These are phyloP conservation scores for Koerneria pararmatus DNA, from an alignment of 2,888 invertebrate genomes.

Conservation along the genomic window DNA sequence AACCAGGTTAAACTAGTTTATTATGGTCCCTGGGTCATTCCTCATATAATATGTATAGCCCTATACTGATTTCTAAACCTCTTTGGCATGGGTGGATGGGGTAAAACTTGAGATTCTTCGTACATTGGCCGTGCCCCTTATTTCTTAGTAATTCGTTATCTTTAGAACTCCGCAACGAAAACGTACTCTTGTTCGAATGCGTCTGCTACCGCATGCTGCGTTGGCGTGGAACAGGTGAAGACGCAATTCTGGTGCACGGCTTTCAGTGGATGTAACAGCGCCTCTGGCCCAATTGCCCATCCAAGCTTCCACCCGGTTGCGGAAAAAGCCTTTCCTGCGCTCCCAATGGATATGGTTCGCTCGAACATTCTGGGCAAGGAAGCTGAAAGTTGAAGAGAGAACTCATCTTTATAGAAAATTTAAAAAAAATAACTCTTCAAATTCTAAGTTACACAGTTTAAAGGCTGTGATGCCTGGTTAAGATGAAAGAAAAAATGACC, in stretches of 20 bases:
- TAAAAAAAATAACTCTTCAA: neutral
- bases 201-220: slow-evolving; percentile 78
- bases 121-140: too few species aligned
- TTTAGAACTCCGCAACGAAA: too few species aligned
- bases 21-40: too few species aligned
- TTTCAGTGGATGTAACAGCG: slow-evolving; percentile 76
- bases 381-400: slow-evolving; percentile 63
- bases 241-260: slow-evolving; percentile 87
- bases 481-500: too few species aligned
- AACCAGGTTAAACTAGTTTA: too few species aligned
- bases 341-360: slow-evolving; percentile 89
- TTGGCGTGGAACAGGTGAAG: slow-evolving; percentile 72
- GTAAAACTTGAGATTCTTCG: too few species aligned
- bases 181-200: slow-evolving; percentile 78
- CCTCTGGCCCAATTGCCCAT: slow-evolving; percentile 87
- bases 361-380: slow-evolving; percentile 96
- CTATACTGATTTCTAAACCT: too few species aligned
- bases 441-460: too few species aligned
- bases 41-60: too few species aligned
- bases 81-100: too few species aligned
- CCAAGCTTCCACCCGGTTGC: slow-evolving; percentile 93
- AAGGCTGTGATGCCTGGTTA: too few species aligned
- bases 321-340: slow-evolving; percentile 95
- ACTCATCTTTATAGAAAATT: neutral
- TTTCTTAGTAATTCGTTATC: too few species aligned